Evolutionary conservation across 2,888 invertebrate species (phyloP).

Genomic region (Drosophila neotestacea): DNA sequence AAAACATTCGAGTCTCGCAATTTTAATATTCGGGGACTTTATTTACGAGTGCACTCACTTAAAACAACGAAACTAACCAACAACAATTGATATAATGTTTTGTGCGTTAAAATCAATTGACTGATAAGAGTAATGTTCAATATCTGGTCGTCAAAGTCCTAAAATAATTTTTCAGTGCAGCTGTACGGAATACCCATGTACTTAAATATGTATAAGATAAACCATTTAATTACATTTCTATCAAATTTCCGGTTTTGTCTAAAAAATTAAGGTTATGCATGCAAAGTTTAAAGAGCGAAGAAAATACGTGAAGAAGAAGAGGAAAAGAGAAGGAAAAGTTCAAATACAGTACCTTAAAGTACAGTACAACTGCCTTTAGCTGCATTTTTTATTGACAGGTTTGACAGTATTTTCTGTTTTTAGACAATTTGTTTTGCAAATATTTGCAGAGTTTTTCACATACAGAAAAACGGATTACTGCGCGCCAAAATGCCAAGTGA

Average conservation of each 20-base stretch:
- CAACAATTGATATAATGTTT: conserved; percentile 14
- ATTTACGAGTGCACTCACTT: conserved; percentile 38
- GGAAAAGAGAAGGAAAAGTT: too few species aligned
- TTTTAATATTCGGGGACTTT: conserved; percentile 63
- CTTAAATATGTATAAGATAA: not conserved
- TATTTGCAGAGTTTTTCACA: too few species aligned
- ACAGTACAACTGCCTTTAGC: too few species aligned
- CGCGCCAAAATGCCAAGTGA: too few species aligned
- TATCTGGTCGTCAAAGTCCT: conserved; percentile 14
- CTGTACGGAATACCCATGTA: conserved; percentile 4
- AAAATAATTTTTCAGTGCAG: conserved; percentile 10
- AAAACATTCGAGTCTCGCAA: conserved; percentile 32
- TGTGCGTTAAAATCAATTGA: conserved; percentile 27
- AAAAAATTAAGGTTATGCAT: too few species aligned
- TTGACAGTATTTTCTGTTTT: too few species aligned
- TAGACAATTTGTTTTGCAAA: too few species aligned
- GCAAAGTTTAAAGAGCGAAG: too few species aligned
- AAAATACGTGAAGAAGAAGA: too few species aligned
- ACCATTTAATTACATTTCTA: not conserved
- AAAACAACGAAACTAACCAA: conserved; percentile 28
- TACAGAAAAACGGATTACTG: too few species aligned
- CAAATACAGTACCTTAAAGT: too few species aligned
- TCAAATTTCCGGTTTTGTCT: not conserved
- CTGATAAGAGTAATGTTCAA: conserved; percentile 34
- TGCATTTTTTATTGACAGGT: too few species aligned